Conservation (phyloP, 1,140 invertebrate genomes). For the Piezodorus guildinii region DNA sequence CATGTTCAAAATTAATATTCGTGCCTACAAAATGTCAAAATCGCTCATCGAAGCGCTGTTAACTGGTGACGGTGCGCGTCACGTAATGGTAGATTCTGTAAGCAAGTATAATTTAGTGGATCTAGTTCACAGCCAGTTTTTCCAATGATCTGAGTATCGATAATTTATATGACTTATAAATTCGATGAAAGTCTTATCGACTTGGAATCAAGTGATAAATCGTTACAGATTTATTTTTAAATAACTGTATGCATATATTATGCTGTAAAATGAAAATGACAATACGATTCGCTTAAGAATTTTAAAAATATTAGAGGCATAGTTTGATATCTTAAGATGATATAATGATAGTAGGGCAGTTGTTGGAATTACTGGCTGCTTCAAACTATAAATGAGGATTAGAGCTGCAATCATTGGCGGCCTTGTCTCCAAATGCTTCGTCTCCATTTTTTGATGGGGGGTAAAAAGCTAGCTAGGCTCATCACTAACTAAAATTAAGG, state of each 20-base stretch:
- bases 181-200: background rate
- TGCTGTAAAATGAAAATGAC: conserved; percentile 14
- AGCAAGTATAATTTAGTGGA: conserved; percentile 11
- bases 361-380: conserved; percentile 11
- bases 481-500: no score
- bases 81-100: conserved; percentile 13
- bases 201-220: background rate
- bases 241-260: conserved; percentile 12
- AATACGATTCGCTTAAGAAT: conserved; percentile 9
- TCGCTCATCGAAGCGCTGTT: conserved; percentile 30
- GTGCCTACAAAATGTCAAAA: conserved; percentile 29
- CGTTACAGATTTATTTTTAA: conserved; percentile 3
- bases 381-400: background rate
- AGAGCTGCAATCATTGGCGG: background rate
- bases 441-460: no score
- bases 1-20: conserved; percentile 23
- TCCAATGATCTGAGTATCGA: conserved; percentile 10
- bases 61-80: conserved; percentile 15
- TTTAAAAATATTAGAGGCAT: conserved; percentile 8
- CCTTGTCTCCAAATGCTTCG: no score
- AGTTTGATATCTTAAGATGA: conserved; percentile 8
- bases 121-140: conserved; percentile 11
- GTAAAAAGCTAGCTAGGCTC: no score
- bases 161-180: background rate
- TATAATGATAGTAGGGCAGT: background rate